Percentiles rank a stretch among this genome's conserved stretches.
phyloP scores from a whole-genome alignment of 2,113 vertebrate genomes.

The Phoenicopterus ruber region DNA sequence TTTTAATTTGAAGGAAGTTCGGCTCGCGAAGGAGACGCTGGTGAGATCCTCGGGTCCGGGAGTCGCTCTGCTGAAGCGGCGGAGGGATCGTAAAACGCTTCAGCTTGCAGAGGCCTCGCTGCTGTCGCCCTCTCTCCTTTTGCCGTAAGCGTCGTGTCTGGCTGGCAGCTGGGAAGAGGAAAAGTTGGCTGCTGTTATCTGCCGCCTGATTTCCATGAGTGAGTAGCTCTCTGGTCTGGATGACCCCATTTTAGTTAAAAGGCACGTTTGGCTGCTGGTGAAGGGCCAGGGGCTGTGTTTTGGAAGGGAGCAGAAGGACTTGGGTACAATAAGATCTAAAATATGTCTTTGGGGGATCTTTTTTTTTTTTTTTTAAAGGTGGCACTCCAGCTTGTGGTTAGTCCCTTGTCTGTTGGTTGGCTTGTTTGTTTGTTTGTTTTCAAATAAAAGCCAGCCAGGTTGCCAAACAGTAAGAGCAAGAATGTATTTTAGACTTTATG shows the following conservation, averaged over 20 bases:
- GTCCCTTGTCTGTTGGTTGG: background rate
- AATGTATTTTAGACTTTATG: background rate
- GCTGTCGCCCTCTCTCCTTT: background rate
- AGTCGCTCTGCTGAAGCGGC: background rate
- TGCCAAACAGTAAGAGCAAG: background rate
- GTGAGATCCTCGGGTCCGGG: background rate
- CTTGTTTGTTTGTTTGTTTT: background rate
- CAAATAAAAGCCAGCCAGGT: background rate
- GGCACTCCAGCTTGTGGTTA: background rate
- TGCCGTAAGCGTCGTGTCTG: background rate
- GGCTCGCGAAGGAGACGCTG: background rate
- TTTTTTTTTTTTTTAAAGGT: background rate
- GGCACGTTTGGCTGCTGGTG: background rate
- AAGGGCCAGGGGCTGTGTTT: background rate
- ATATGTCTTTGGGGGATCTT: accelerated
- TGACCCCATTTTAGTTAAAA: background rate
- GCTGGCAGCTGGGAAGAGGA: background rate
- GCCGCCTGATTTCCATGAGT: background rate
- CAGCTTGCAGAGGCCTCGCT: background rate
- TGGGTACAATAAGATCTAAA: background rate
- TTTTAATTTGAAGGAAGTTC: background rate
- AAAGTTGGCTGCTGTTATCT: background rate
- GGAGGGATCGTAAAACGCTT: background rate
- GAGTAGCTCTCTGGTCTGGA: background rate
- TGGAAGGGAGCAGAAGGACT: background rate